These are phyloP conservation scores for Phacellophora camtschatica DNA, from an alignment of 30 jellyfish, hydroid and myxozoan species.

Conservation along the genomic window DNA sequence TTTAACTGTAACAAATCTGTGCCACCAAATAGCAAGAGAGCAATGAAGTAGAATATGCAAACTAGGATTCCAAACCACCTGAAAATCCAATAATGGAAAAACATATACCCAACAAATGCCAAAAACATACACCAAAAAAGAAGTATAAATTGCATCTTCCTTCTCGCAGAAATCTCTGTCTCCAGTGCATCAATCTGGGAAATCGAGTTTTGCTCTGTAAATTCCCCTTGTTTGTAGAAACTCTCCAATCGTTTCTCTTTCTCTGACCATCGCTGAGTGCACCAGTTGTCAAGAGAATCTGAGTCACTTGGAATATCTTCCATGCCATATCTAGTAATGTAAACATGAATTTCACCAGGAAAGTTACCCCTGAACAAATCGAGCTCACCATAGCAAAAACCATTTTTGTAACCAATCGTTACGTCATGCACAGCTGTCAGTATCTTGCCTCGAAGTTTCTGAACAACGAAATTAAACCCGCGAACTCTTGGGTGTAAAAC, in stretches of 20 bases:
- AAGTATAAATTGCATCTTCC: constrained; percentile 16
- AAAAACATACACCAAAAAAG: constrained; percentile 56
- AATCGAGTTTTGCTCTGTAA: constrained; percentile 38
- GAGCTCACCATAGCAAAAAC: constrained; percentile 84
- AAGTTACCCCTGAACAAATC: constrained; percentile 79
- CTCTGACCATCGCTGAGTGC: constrained; percentile 84
- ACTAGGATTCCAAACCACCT: constrained; percentile 21
- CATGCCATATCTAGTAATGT: constrained; percentile 66
- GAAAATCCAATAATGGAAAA: constrained; percentile 14
- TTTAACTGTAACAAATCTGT: constrained; percentile 42
- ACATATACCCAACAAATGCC: neutral
- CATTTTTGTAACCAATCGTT: constrained; percentile 82
- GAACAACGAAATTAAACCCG: constrained; percentile 84
- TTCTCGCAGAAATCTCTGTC: constrained; percentile 15
- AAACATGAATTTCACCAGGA: constrained; percentile 89
- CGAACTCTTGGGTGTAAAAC: constrained; percentile 90
- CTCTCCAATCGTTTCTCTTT: constrained; percentile 77
- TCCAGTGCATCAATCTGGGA: neutral
- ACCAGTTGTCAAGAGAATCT: constrained; percentile 90
- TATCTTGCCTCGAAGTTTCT: constrained; percentile 61
- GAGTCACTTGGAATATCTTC: constrained; percentile 70
- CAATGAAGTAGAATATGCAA: constrained; percentile 8
- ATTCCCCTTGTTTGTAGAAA: constrained; percentile 76
- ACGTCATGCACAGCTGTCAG: constrained; percentile 86
- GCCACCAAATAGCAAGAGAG: constrained; percentile 50